phyloP scores from a whole-genome alignment of 92 coral and sea anemone species.

The Muricea muricata region DNA sequence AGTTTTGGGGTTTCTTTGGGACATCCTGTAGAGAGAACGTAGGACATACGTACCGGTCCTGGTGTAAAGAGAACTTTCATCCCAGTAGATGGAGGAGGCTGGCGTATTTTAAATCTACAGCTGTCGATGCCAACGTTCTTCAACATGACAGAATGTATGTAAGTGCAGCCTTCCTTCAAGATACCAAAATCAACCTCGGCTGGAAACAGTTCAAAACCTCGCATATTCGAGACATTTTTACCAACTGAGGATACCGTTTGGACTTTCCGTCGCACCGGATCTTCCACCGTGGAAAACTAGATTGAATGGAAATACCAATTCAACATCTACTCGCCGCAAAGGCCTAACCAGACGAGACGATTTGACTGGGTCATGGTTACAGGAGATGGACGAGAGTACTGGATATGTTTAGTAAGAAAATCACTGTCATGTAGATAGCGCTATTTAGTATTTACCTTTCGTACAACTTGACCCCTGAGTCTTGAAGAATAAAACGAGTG shows the following conservation, averaged over 20 bases:
- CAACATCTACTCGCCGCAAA: no score
- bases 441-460: no score
- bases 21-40: neutral
- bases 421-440: no score
- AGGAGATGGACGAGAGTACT: no score
- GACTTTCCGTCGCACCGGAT: slow-evolving; percentile 91
- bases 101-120: slow-evolving; percentile 88
- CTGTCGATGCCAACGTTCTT: slow-evolving; percentile 95
- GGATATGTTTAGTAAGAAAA: no score
- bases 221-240: slow-evolving; percentile 62
- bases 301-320: neutral
- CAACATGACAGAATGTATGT: slow-evolving; percentile 72
- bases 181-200: slow-evolving; percentile 90
- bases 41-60: slow-evolving; percentile 78
- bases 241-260: slow-evolving; percentile 94
- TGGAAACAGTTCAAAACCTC: slow-evolving; percentile 95
- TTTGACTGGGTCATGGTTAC: no score
- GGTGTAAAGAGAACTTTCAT: slow-evolving; percentile 85
- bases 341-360: no score
- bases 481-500: no score
- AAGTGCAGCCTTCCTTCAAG: slow-evolving; percentile 92
- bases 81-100: slow-evolving; percentile 97
- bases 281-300: slow-evolving; percentile 83
- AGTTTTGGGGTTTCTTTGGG: neutral
- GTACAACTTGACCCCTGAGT: no score